Conservation (phyloP, 2,113 vertebrate species). For the Ophiodon elongatus region DNA sequence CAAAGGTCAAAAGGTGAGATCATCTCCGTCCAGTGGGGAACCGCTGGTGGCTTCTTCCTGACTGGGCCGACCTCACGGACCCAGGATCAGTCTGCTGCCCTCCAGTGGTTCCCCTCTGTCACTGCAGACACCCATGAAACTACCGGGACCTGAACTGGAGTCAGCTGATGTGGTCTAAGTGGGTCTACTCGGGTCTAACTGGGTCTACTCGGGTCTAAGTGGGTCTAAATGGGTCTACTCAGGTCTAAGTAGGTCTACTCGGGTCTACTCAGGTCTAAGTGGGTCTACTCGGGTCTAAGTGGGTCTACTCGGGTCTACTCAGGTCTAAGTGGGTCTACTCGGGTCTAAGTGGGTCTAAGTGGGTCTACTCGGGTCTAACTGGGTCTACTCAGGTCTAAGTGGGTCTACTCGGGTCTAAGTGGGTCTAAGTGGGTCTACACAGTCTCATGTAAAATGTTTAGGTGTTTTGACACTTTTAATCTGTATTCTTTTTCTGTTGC, state of each 20-base stretch:
- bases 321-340: background rate
- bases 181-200: background rate
- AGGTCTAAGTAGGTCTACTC: no score
- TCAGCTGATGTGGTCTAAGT: background rate
- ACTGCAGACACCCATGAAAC: background rate
- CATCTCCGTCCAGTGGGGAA: background rate
- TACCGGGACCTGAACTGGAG: background rate
- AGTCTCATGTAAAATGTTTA: no score
- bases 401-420: background rate
- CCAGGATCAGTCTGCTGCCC: constrained; percentile 28
- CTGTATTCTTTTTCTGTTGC: no score
- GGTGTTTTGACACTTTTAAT: no score
- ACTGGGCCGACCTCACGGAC: background rate
- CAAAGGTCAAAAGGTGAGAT: constrained; percentile 83
- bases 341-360: background rate
- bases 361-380: no score
- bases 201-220: background rate
- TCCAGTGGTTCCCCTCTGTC: constrained; percentile 32
- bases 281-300: background rate
- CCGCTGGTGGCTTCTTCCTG: no score
- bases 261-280: no score
- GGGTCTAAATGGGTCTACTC: background rate
- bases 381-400: no score
- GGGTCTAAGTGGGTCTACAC: no score
- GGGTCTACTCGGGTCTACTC: background rate